Evolutionary conservation across 1,140 invertebrate genomes (phyloP).

Genomic region (Caerostris darwini): DNA sequence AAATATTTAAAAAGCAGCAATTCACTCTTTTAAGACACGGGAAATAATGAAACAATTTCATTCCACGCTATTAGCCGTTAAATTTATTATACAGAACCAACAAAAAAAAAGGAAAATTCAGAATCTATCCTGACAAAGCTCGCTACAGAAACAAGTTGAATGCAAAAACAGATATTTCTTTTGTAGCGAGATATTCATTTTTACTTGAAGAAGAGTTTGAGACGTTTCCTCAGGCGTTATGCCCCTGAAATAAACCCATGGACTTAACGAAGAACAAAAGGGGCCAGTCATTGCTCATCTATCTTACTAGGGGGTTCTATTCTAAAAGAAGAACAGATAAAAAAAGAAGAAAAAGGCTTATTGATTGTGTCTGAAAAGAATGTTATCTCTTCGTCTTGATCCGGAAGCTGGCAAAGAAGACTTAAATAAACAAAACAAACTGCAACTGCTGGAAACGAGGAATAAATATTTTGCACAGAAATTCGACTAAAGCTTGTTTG

Average conservation of each 20-base stretch:
- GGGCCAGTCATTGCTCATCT: background rate
- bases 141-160: background rate
- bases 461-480: conserved; percentile 9
- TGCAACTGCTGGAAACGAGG: background rate
- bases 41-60: background rate
- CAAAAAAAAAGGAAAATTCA: no score
- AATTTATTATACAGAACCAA: background rate
- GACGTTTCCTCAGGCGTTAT: background rate
- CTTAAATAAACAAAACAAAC: conserved; percentile 41
- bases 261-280: background rate
- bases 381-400: conserved; percentile 6
- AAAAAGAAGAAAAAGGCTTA: background rate
- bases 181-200: background rate
- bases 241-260: background rate
- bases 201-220: background rate
- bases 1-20: background rate
- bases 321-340: background rate
- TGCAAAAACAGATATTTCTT: background rate
- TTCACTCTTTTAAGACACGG: background rate
- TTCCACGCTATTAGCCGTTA: background rate
- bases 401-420: background rate
- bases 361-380: conserved; percentile 39
- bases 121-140: background rate
- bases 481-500: background rate
- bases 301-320: background rate